Percentiles rank a stretch among this genome's conserved stretches.
Evolutionary conservation across 92 coral and sea anemone species (phyloP).

Genomic region (Meandrina meandrites): DNA sequence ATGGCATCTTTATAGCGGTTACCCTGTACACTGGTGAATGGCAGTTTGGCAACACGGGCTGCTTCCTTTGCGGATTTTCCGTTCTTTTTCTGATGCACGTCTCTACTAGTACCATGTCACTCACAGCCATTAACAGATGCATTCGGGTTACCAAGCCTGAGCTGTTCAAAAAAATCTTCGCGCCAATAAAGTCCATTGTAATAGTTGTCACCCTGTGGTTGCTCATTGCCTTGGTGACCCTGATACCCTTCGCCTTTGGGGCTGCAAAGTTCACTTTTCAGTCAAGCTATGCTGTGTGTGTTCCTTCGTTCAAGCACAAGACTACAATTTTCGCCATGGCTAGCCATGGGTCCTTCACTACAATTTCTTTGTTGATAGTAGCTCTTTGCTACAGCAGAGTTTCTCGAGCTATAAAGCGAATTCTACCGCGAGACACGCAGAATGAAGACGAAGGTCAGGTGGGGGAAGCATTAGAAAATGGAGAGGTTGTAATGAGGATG

Average conservation of each 20-base stretch:
- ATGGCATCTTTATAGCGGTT: slow-evolving; percentile 13
- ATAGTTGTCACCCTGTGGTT: slow-evolving; percentile 18
- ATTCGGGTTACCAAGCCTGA: slow-evolving; percentile 1
- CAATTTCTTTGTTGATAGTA: slow-evolving; percentile 1
- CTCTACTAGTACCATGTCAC: slow-evolving; percentile 20
- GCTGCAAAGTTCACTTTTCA: not conserved
- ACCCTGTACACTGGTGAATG: slow-evolving; percentile 21
- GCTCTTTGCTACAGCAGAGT: slow-evolving; percentile 16
- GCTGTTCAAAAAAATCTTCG: slow-evolving; percentile 7
- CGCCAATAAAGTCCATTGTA: slow-evolving; percentile 1
- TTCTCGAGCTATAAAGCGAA: not conserved
- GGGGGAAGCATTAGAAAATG: not conserved
- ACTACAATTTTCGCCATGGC: not conserved
- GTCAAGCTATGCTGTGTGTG: slow-evolving; percentile 13
- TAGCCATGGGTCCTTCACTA: not conserved
- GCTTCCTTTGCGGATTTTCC: slow-evolving; percentile 12
- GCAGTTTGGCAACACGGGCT: slow-evolving; percentile 26
- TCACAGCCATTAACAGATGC: slow-evolving; percentile 38
- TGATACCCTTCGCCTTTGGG: slow-evolving; percentile 6
- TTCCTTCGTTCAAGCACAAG: slow-evolving; percentile 17
- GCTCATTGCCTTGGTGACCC: not conserved
- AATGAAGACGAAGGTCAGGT: not conserved
- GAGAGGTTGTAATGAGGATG: not conserved
- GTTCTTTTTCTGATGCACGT: slow-evolving; percentile 4
- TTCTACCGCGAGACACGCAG: not conserved